A percentile compares a stretch with the other conserved stretches of the same genome.
phyloP scores from a whole-genome alignment of 2,888 invertebrate genomes.

The Hyles lineata region DNA sequence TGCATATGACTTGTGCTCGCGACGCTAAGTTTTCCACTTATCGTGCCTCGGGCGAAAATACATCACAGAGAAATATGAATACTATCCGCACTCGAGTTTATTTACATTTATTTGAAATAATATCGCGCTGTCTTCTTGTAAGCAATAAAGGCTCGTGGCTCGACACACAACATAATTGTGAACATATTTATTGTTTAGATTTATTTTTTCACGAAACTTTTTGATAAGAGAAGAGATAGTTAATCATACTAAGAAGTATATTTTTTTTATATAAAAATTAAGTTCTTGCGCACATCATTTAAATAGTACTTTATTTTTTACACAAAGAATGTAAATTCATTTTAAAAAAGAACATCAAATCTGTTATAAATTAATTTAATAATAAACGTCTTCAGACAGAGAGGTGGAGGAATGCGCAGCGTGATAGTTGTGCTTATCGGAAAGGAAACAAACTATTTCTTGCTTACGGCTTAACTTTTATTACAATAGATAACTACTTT shows the following conservation, averaged over 20 bases:
- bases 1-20: conserved; percentile 24
- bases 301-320: too few species aligned
- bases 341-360: background rate
- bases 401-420: background rate
- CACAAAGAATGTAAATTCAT: background rate
- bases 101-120: conserved; percentile 27
- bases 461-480: conserved; percentile 6
- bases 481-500: background rate
- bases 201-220: too few species aligned
- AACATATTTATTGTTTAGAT: background rate
- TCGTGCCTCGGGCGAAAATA: conserved; percentile 24
- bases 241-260: too few species aligned
- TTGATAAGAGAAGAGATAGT: too few species aligned
- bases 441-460: conserved; percentile 6
- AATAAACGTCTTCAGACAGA: conserved; percentile 5
- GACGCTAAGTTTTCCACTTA: conserved; percentile 24
- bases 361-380: conserved; percentile 3
- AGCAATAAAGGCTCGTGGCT: conserved; percentile 19
- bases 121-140: conserved; percentile 20
- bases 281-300: too few species aligned
- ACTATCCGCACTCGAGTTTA: conserved; percentile 9
- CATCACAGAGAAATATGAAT: conserved; percentile 24
- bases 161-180: conserved; percentile 18
- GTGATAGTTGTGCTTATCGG: conserved; percentile 6
- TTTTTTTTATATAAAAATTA: too few species aligned